phyloP scores from a whole-genome alignment of 2,888 invertebrate species.

The Euclidia mi region DNA sequence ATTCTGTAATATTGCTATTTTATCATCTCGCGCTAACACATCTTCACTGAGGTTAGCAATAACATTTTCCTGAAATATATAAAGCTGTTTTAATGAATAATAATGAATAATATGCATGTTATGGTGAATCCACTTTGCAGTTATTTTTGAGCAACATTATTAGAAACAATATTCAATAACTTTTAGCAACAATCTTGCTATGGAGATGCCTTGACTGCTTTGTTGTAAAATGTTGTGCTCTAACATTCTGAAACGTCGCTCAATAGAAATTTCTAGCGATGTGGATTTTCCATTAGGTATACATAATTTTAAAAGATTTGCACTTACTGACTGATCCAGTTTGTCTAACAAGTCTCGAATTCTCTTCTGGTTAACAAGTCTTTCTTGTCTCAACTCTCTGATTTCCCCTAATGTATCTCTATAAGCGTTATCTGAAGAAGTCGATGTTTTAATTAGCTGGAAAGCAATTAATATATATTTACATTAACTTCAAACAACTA shows the following conservation, averaged over 20 bases:
- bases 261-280: background rate
- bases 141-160: too few species aligned
- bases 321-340: slow-evolving; percentile 76
- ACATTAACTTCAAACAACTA: background rate
- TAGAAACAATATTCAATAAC: too few species aligned
- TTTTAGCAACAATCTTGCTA: too few species aligned
- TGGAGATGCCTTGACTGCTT: too few species aligned
- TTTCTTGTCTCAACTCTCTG: slow-evolving; percentile 74
- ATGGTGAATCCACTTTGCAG: too few species aligned
- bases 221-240: too few species aligned
- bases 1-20: slow-evolving; percentile 79
- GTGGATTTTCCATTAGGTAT: background rate
- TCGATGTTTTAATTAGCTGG: slow-evolving; percentile 56
- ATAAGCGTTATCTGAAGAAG: slow-evolving; percentile 44
- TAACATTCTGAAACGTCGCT: too few species aligned
- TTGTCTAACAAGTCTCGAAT: slow-evolving; percentile 71
- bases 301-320: too few species aligned
- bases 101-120: too few species aligned
- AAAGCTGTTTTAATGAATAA: background rate
- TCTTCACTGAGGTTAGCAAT: slow-evolving; percentile 71
- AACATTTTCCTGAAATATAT: slow-evolving; percentile 70
- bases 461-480: slow-evolving; percentile 25
- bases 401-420: slow-evolving; percentile 69
- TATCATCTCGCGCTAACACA: slow-evolving; percentile 71
- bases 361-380: slow-evolving; percentile 64